Conservation (phyloP, 2,797 vertebrate genomes). For the Capromys pilorides region DNA sequence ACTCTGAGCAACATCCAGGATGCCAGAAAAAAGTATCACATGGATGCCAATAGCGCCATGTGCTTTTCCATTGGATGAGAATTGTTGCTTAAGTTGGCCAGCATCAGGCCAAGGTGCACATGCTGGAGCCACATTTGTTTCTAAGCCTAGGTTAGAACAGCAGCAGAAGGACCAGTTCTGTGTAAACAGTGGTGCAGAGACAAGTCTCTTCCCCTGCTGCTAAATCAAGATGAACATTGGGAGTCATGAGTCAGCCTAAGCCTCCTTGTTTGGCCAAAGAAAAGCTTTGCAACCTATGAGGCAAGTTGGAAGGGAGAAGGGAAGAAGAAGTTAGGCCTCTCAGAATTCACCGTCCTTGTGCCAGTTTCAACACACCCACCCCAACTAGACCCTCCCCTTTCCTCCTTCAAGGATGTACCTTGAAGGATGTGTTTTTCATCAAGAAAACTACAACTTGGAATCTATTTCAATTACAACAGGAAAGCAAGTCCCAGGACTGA, state of each 20-base stretch:
- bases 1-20: not conserved
- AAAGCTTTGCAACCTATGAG: not conserved
- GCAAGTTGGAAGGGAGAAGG: not conserved
- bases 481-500: not conserved
- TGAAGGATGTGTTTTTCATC: not conserved
- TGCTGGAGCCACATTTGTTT: not conserved
- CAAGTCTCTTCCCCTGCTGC: not conserved
- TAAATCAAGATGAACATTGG: not conserved
- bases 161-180: not conserved
- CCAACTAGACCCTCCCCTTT: not conserved
- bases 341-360: not conserved
- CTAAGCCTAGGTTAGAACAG: not conserved
- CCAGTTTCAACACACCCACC: not conserved
- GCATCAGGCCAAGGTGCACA: not conserved
- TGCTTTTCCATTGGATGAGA: not conserved
- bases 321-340: not conserved
- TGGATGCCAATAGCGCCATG: not conserved
- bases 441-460: slow-evolving; percentile 8
- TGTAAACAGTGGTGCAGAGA: not conserved
- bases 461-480: not conserved
- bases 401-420: not conserved
- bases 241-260: not conserved
- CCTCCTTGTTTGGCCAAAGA: not conserved
- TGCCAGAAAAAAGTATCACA: not conserved
- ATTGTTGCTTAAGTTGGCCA: not conserved